phyloP scores from a whole-genome alignment of 2,113 vertebrate species.

The Forbesichthys agassizii region DNA sequence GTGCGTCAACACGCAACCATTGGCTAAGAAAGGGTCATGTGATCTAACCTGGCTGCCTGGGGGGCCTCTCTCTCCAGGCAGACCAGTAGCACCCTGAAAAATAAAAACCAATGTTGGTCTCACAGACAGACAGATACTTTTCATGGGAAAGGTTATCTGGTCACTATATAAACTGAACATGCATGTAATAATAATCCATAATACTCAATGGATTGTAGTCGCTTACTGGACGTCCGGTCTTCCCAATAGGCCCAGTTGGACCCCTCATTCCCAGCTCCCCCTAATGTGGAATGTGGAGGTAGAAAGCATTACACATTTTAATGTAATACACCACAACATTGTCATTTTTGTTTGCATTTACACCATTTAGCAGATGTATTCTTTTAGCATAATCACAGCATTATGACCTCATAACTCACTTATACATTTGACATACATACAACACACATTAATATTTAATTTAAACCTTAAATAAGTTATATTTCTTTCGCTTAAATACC shows the following conservation, averaged over 20 bases:
- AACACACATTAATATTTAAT: not conserved
- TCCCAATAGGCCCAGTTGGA: conserved; percentile 74
- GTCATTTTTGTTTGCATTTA: not conserved
- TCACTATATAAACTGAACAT: not conserved
- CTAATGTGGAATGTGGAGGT: conserved; percentile 54
- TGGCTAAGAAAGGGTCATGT: not conserved
- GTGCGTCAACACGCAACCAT: not conserved
- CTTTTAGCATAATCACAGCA: not conserved
- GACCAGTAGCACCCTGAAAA: conserved; percentile 79
- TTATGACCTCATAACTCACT: too few species aligned
- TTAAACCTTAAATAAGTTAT: too few species aligned
- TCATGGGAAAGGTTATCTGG: not conserved
- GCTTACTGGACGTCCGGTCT: conserved; percentile 79
- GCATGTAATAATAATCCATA: not conserved
- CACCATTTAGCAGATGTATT: too few species aligned
- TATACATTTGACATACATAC: not conserved
- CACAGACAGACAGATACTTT: not conserved
- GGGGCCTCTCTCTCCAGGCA: conserved; percentile 77
- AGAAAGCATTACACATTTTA: conserved; percentile 2
- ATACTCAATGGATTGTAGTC: not conserved
- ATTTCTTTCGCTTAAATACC: too few species aligned
- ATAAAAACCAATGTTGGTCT: conserved; percentile 7
- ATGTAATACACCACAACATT: not conserved
- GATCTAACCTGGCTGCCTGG: conserved; percentile 79
- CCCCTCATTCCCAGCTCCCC: conserved; percentile 81